phyloP scores from a whole-genome alignment of 2,888 invertebrate genomes.

The Silvanus unidentatus region DNA sequence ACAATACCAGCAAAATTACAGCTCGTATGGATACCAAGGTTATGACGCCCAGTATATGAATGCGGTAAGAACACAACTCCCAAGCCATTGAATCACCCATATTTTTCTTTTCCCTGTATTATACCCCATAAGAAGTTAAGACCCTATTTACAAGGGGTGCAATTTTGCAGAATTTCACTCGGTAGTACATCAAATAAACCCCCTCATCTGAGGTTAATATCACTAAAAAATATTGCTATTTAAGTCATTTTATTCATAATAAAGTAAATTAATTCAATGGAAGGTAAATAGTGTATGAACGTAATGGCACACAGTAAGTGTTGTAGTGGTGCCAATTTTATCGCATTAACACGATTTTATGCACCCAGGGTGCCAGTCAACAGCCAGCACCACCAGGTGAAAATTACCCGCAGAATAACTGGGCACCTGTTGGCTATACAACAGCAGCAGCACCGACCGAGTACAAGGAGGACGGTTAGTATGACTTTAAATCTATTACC shows the following conservation, averaged over 20 bases:
- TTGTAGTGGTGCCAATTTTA: slow-evolving; percentile 6
- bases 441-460: not conserved
- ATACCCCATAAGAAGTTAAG: slow-evolving; percentile 4
- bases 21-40: slow-evolving; percentile 27
- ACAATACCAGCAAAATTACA: slow-evolving; percentile 27
- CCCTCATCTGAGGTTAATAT: slow-evolving; percentile 24
- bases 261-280: slow-evolving; percentile 15
- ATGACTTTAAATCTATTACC: not conserved
- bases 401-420: slow-evolving; percentile 25
- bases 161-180: slow-evolving; percentile 25
- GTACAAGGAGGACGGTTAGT: slow-evolving; percentile 1
- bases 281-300: slow-evolving; percentile 17
- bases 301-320: slow-evolving; percentile 23
- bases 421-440: slow-evolving; percentile 25
- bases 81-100: slow-evolving; percentile 7
- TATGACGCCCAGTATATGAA: slow-evolving; percentile 23
- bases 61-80: slow-evolving; percentile 14
- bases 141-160: slow-evolving; percentile 20
- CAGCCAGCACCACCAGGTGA: slow-evolving; percentile 26
- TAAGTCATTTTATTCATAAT: too few relatives aligned
- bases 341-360: slow-evolving; percentile 14
- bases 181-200: slow-evolving; percentile 16
- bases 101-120: slow-evolving; percentile 3
- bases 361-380: slow-evolving; percentile 21
- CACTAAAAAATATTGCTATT: slow-evolving; percentile 18